Evolutionary conservation across 2,797 vertebrate species (phyloP).

Genomic region (Centroberyx gerrardi): DNA sequence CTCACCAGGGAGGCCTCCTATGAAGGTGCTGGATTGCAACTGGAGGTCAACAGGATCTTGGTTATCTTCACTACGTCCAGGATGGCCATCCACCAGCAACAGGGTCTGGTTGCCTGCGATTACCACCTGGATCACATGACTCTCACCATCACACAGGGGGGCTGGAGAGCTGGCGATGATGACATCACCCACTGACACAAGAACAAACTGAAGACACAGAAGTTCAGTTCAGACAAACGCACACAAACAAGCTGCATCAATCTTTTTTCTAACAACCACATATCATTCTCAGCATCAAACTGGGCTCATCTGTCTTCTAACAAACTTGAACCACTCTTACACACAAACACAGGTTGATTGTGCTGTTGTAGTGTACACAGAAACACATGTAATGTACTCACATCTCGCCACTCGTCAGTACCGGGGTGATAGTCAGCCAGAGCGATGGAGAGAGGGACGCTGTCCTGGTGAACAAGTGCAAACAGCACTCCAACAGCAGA

Average conservation of each 20-base stretch:
- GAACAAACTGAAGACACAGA: constrained; percentile 85
- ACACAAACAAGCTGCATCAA: not conserved
- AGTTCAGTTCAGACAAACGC: constrained; percentile 26
- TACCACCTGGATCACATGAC: constrained; percentile 88
- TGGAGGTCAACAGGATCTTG: constrained; percentile 83
- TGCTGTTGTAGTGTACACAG: not conserved
- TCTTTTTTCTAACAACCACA: not conserved
- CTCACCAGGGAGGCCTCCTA: constrained; percentile 95
- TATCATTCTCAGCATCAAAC: too few relatives aligned
- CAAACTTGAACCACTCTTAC: not conserved
- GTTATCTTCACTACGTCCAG: constrained; percentile 82
- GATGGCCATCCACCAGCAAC: constrained; percentile 87
- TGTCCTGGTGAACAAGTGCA: constrained; percentile 89
- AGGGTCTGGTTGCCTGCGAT: constrained; percentile 83
- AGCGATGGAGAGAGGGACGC: constrained; percentile 90
- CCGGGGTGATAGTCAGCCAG: constrained; percentile 92
- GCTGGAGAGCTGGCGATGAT: constrained; percentile 89
- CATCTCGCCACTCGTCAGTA: constrained; percentile 91
- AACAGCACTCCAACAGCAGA: constrained; percentile 92
- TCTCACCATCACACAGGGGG: constrained; percentile 88
- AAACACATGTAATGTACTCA: constrained; percentile 70
- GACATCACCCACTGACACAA: constrained; percentile 86
- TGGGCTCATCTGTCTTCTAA: not conserved
- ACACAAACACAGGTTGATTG: not conserved
- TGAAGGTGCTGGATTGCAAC: constrained; percentile 87